Evolutionary conservation across 2,888 invertebrate genomes (phyloP).

Genomic region (Elysia crispata): DNA sequence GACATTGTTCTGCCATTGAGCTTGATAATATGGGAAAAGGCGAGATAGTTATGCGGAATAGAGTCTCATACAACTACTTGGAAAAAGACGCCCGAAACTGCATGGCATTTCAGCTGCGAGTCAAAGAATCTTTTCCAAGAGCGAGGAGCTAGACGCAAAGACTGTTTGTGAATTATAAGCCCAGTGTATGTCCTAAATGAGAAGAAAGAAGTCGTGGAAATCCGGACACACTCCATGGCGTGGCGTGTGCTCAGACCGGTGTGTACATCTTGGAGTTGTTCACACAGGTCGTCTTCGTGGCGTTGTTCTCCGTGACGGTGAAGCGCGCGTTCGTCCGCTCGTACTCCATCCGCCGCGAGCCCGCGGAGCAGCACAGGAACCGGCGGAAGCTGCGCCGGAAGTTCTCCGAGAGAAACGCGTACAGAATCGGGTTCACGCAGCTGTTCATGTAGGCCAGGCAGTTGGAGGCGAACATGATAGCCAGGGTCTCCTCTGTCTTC

Average conservation of each 20-base stretch:
- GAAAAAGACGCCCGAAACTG: too few relatives aligned
- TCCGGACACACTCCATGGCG: neutral
- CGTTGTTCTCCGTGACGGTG: slow-evolving; percentile 47
- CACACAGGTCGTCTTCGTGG: slow-evolving; percentile 31
- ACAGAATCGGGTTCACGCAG: slow-evolving; percentile 95
- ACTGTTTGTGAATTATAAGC: neutral
- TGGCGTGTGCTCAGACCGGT: slow-evolving; percentile 17
- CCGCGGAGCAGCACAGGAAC: slow-evolving; percentile 71
- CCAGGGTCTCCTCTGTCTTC: slow-evolving; percentile 80
- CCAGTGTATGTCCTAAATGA: too few relatives aligned
- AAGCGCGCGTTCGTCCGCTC: slow-evolving; percentile 67
- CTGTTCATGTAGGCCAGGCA: slow-evolving; percentile 91
- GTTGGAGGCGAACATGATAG: slow-evolving; percentile 74
- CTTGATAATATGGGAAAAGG: neutral
- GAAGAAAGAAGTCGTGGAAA: neutral
- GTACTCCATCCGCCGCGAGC: slow-evolving; percentile 63
- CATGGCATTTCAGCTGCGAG: too few relatives aligned
- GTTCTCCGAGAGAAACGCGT: slow-evolving; percentile 95
- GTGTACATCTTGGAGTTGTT: slow-evolving; percentile 47
- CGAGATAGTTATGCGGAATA: neutral
- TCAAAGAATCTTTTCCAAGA: neutral
- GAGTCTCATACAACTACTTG: too few relatives aligned
- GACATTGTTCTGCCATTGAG: too few relatives aligned
- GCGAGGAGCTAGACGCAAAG: neutral
- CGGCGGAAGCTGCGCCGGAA: slow-evolving; percentile 90